Base-by-base conservation (phyloP, 2,797 vertebrate species). In the Sebastiscus albofasciatus region DNA sequence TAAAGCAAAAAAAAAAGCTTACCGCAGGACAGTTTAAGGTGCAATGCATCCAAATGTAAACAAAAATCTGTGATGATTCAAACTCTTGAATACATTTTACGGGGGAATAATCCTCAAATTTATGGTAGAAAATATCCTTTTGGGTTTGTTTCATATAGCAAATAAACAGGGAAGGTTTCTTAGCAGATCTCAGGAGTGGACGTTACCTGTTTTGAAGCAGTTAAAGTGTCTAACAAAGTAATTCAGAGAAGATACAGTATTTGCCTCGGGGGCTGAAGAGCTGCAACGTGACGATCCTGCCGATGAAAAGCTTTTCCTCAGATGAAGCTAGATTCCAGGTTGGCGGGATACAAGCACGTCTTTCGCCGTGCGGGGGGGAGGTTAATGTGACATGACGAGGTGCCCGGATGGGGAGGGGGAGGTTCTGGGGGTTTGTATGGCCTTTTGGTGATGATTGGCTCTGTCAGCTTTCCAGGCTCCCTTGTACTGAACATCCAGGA, bases 381-480 rank as follows among this genome's bases (percentile, higher is more conserved):
- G 55, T 80, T 92, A 90, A 93, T 90, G 33, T 22, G 61, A 90
- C 64, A 62, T 80, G 90, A 90, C 82, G 62, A 71, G 74, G 72
- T 69, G 68, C 55, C 24, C 22, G 27, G 34, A 59, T 29, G 16
- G 26, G 26, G 68, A 67, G 66, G 42, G 54, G 31, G 42, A 55
- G 73, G 34, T 79, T 81, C 67, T 64, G 22, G 55, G 39, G 31
- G 77, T 71, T 12, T 54, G 74, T 26, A 6, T 55, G 11, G 52
- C 72, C 49, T 76, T 82, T 85, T 79, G 75, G 52, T 24, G 64
- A 24, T 88, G 83, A 92, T 89, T 65, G 78, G 46, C 75, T 90
- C 75, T 80, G 89, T 92, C 90, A 90, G 89, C 46, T 83, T 80
- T 81, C 62, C 70, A 9, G 74, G 77, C 80, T 85, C 65, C 75